Evolutionary conservation across 2,888 invertebrate species (phyloP).

Genomic region (Lithodes maja): DNA sequence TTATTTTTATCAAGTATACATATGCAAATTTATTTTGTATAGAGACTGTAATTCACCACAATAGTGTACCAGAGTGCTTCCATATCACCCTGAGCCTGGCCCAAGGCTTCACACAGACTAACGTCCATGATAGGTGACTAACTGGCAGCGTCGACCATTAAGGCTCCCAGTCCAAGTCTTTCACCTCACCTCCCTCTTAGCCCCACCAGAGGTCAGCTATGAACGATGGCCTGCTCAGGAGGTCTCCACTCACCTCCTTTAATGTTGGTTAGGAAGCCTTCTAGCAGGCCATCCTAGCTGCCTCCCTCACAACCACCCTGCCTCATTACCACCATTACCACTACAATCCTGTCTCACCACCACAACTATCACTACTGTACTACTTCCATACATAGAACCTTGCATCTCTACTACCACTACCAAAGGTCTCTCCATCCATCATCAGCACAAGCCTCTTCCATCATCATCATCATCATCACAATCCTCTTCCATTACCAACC

Average conservation of each 20-base stretch:
- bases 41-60: slow-evolving; percentile 67
- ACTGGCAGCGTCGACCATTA: slow-evolving; percentile 65
- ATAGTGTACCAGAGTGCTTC: slow-evolving; percentile 69
- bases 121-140: slow-evolving; percentile 69
- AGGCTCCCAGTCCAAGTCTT: slow-evolving; percentile 68
- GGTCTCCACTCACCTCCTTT: slow-evolving; percentile 28
- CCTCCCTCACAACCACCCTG: slow-evolving; percentile 1
- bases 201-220: slow-evolving; percentile 18
- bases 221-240: slow-evolving; percentile 36
- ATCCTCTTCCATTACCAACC: no score
- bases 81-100: slow-evolving; percentile 67
- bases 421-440: no score
- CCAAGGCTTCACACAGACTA: slow-evolving; percentile 64
- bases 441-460: no score
- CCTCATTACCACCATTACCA: background rate
- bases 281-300: background rate
- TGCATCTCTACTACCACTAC: no score
- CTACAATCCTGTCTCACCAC: background rate
- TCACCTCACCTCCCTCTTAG: slow-evolving; percentile 54
- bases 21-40: slow-evolving; percentile 70
- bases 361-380: no score
- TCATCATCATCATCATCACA: no score
- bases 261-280: slow-evolving; percentile 1
- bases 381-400: no score
- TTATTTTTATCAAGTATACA: slow-evolving; percentile 69